Conservation (phyloP, 2,113 vertebrate species). For the Ptyas mucosa region DNA sequence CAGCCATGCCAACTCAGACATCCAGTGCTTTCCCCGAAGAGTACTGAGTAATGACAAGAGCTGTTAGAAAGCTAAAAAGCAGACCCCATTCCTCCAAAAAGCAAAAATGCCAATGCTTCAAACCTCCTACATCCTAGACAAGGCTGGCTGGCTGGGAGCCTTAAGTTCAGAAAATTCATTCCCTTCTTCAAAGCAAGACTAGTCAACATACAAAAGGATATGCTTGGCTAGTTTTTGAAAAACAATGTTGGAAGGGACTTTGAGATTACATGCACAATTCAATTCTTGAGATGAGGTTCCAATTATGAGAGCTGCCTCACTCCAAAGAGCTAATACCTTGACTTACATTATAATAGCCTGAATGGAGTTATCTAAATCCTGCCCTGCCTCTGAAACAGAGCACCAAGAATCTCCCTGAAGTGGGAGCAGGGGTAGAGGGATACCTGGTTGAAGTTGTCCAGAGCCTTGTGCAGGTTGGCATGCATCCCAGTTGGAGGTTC, state of each 20-base stretch:
- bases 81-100: background rate
- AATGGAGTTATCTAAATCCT: background rate
- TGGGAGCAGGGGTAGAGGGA: background rate
- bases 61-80: rapidly evolving
- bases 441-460: slow-evolving; percentile 97
- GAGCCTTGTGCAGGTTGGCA: slow-evolving; percentile 91
- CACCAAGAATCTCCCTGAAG: rapidly evolving
- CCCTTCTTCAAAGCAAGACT: background rate
- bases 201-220: background rate
- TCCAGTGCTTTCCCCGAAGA: background rate
- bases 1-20: background rate
- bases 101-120: background rate
- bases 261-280: background rate
- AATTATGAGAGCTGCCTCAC: background rate
- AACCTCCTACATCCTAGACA: background rate
- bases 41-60: background rate
- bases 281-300: background rate
- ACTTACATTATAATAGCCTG: background rate
- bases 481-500: slow-evolving; percentile 88
- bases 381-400: rapidly evolving
- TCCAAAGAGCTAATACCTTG: background rate
- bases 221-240: background rate
- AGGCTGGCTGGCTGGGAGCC: background rate
- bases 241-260: background rate
- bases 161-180: too few species aligned